A percentile compares a stretch with the other conserved stretches of the same genome.
phyloP scores from a whole-genome alignment of 2,888 invertebrate genomes.

The Leptopilina drosophilae region DNA sequence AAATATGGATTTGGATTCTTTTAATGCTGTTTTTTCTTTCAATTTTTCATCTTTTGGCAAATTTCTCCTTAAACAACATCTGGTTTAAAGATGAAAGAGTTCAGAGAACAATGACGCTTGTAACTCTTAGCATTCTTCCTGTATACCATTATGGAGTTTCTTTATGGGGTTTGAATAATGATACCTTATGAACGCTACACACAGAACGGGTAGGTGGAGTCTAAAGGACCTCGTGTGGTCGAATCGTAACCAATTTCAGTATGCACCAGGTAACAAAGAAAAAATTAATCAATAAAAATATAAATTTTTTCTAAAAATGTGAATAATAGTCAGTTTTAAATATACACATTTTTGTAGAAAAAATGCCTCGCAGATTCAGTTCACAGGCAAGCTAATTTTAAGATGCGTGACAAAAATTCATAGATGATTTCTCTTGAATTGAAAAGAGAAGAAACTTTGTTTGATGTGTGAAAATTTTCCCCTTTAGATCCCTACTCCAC shows the following conservation, averaged over 20 bases:
- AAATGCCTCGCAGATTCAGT: no score
- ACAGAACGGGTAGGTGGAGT: constrained; percentile 53
- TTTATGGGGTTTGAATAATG: constrained; percentile 68
- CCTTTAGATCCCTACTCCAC: no score
- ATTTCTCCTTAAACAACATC: constrained; percentile 54
- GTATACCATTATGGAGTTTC: constrained; percentile 56
- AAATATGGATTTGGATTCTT: neutral
- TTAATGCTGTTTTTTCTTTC: neutral
- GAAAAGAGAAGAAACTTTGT: no score
- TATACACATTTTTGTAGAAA: no score
- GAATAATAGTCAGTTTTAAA: neutral
- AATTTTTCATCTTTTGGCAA: constrained; percentile 52
- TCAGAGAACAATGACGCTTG: constrained; percentile 64
- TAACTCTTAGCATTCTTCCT: constrained; percentile 63
- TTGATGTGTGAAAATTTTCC: no score
- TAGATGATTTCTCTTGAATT: no score
- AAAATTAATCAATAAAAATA: neutral
- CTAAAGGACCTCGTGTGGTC: constrained; percentile 53
- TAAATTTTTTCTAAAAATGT: neutral
- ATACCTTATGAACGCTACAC: constrained; percentile 61
- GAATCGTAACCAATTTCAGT: constrained; percentile 27
- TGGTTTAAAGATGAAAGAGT: constrained; percentile 53
- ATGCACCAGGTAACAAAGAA: neutral
- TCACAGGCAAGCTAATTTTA: no score
- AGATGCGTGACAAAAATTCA: no score